A percentile compares a stretch with the other conserved stretches of the same genome.
phyloP scores from a whole-genome alignment of 2,113 vertebrate species.

The Oreotragus oreotragus region DNA sequence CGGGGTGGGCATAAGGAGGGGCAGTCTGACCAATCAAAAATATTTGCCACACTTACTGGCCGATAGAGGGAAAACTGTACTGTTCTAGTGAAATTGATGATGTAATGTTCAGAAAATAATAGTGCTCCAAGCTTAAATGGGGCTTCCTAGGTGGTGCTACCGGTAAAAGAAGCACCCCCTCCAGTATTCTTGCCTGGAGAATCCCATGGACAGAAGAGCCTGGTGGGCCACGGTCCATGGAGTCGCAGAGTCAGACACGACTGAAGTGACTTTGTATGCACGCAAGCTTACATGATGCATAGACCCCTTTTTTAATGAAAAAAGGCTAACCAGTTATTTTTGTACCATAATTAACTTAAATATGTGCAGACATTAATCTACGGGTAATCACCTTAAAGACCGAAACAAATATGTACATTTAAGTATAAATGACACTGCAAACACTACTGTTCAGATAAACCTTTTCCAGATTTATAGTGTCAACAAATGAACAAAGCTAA shows the following conservation, averaged over 20 bases:
- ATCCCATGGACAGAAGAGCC: background rate
- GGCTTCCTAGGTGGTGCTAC: background rate
- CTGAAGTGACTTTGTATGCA: background rate
- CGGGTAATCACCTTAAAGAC: constrained; percentile 4
- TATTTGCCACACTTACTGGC: background rate
- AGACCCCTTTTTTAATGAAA: background rate
- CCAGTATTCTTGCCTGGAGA: background rate
- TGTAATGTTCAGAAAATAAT: background rate
- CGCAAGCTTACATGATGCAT: background rate
- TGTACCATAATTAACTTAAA: background rate
- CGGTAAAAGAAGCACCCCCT: background rate
- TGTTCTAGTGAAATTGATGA: background rate
- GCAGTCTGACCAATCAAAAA: background rate
- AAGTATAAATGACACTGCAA: background rate
- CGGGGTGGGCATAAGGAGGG: background rate
- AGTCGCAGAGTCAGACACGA: background rate
- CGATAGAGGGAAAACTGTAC: background rate
- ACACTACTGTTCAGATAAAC: background rate
- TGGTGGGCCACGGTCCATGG: background rate
- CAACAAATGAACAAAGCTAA: background rate
- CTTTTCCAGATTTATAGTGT: background rate
- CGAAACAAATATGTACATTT: background rate
- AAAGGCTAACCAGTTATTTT: background rate
- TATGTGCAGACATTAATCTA: background rate
- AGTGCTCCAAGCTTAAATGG: background rate